phyloP scores from a whole-genome alignment of 2,888 invertebrate genomes.

The Oxycera nigricornis region DNA sequence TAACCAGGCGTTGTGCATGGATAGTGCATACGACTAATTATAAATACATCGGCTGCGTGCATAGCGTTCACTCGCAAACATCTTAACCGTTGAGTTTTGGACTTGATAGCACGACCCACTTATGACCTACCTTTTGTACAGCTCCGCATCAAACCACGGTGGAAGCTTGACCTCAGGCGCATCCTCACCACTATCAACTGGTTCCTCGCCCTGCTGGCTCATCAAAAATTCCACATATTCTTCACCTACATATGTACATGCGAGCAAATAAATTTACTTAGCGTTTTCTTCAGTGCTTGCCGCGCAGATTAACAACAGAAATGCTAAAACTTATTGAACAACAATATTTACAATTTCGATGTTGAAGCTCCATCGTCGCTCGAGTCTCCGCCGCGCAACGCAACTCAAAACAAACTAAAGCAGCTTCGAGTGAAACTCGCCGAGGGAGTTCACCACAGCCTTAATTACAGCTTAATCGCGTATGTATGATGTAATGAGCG shows the following conservation, averaged over 20 bases:
- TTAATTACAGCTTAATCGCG: too few relatives aligned
- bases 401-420: neutral
- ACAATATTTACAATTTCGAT: neutral
- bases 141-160: conserved; percentile 68
- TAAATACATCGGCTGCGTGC: too few relatives aligned
- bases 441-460: neutral
- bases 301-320: neutral
- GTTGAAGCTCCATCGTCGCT: neutral
- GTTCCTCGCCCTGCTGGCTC: conserved; percentile 54
- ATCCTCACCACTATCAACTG: conserved; percentile 54
- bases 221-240: conserved; percentile 56
- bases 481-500: too few relatives aligned
- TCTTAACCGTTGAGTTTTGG: too few relatives aligned
- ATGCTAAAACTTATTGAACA: too few relatives aligned
- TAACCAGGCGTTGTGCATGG: too few relatives aligned
- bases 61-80: too few relatives aligned
- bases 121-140: conserved; percentile 66
- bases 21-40: too few relatives aligned
- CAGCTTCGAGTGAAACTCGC: neutral
- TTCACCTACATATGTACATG: conserved; percentile 48
- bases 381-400: neutral
- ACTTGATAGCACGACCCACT: too few relatives aligned
- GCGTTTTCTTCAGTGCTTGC: neutral
- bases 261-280: neutral
- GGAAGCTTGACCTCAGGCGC: conserved; percentile 63